Conservation (phyloP, 1,140 invertebrate species). For the Zaprionus davidi region DNA sequence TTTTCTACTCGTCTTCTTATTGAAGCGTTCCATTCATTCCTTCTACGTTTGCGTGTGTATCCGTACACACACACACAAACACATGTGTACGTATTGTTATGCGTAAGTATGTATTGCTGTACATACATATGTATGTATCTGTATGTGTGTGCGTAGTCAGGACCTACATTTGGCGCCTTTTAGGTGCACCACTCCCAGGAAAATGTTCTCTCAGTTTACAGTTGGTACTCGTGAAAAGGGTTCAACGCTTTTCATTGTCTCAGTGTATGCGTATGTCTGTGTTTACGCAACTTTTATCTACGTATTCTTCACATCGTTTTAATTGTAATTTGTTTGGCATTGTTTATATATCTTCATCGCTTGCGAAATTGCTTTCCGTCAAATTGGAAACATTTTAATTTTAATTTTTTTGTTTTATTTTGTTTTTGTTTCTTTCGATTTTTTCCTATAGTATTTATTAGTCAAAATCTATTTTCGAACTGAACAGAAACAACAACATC, state of each 20-base stretch:
- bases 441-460: constrained; percentile 83
- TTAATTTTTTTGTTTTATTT: constrained; percentile 43
- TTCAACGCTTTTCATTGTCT: constrained; percentile 40
- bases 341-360: constrained; percentile 45
- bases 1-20: constrained; percentile 40
- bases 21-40: constrained; percentile 41
- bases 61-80: neutral
- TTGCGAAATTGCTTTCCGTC: constrained; percentile 46
- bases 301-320: constrained; percentile 32
- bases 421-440: constrained; percentile 60
- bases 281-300: constrained; percentile 55
- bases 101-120: neutral
- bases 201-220: constrained; percentile 23
- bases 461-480: constrained; percentile 83
- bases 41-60: constrained; percentile 26
- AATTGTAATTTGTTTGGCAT: constrained; percentile 37
- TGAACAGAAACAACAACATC: constrained; percentile 68
- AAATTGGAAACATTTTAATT: constrained; percentile 49
- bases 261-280: neutral
- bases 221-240: constrained; percentile 23
- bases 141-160: constrained; percentile 13
- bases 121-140: neutral
- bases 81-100: constrained; percentile 13
- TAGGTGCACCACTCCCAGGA: constrained; percentile 34
- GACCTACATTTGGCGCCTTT: constrained; percentile 58